Evolutionary conservation across 2,797 vertebrate genomes (phyloP).

Genomic region (Xenentodon cancila): DNA sequence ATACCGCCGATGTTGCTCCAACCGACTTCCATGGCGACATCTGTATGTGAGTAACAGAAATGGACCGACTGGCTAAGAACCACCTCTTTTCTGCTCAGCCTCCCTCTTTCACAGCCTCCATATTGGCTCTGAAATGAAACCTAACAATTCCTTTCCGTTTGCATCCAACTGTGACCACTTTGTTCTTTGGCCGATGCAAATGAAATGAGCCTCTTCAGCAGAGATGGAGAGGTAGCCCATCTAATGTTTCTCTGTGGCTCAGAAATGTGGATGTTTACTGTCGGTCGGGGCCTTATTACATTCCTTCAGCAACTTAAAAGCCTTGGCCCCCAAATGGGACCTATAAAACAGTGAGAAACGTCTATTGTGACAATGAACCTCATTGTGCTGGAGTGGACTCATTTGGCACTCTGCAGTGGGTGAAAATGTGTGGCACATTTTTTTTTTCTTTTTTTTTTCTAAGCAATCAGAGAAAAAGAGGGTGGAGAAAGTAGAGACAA

Average conservation of each 20-base stretch:
- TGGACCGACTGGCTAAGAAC: constrained; percentile 1
- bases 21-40: constrained; percentile 23
- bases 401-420: constrained; percentile 57
- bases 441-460: constrained; percentile 8
- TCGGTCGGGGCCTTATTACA: constrained; percentile 67
- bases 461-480: constrained; percentile 38
- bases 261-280: constrained; percentile 68
- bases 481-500: too few species aligned
- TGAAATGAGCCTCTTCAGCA: constrained; percentile 55
- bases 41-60: constrained; percentile 12
- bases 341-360: constrained; percentile 76
- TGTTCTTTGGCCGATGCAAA: constrained; percentile 67
- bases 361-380: constrained; percentile 64
- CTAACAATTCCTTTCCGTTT: constrained; percentile 33
- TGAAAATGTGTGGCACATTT: constrained; percentile 48
- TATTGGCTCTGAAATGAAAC: constrained; percentile 47
- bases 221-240: constrained; percentile 39
- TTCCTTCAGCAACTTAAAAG: constrained; percentile 80
- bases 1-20: not conserved
- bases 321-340: constrained; percentile 65
- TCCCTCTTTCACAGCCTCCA: constrained; percentile 32
- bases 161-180: constrained; percentile 61
- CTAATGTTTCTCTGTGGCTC: constrained; percentile 44
- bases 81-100: constrained; percentile 7
- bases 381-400: constrained; percentile 67